Evolutionary conservation across 2,888 invertebrate species (phyloP), one percentile per base, ranked within the genome.

Genomic region (Heliothis peltigera): DNA sequence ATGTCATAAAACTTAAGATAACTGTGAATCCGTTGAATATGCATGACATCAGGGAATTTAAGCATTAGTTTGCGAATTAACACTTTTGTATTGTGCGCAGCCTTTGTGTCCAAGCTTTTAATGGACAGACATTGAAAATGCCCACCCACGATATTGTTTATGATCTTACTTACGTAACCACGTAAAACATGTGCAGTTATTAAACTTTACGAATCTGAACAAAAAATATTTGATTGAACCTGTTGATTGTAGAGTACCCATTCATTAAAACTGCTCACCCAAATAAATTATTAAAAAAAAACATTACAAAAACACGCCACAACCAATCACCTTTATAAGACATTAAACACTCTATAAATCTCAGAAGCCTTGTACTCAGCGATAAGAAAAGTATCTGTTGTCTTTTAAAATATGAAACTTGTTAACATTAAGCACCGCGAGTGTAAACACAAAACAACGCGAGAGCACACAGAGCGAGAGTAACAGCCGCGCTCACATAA

Each of bases 31-130:
- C 55, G 62, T 65, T 64, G 25, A 44, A 51, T 66, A 52, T 22
- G 52, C 49, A 64, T 60, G 65, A 47, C 21, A 39, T 61, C 52
- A 54, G 35, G 52, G 35, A 44, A 59, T 74, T 69, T 66, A 56
- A 63, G 61, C 70, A 65, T 68, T 56, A 17, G 53, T 64, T 65
- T 59, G 61, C 70, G 56, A 77, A 76, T 76, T 78, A 78, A 48
- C 78, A 66, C 79, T 74, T 74, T 25, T n/a, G 44, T 64, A 66
- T 73, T 75, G 56, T 59, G 44, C 48, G 53, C 22, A 58, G 7
- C 47, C 44, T 48, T 57, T 63, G 53, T 73, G 48, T 58, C 32
- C 39, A 39, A 39, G 22, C 55, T 21, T 49, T 15, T 53, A 54
- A 72, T 44, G 56, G 62, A 19, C 43, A 19, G 54, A 63, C 59